Base-by-base conservation (phyloP, 2,888 invertebrate genomes). In the Polietes domitor region DNA sequence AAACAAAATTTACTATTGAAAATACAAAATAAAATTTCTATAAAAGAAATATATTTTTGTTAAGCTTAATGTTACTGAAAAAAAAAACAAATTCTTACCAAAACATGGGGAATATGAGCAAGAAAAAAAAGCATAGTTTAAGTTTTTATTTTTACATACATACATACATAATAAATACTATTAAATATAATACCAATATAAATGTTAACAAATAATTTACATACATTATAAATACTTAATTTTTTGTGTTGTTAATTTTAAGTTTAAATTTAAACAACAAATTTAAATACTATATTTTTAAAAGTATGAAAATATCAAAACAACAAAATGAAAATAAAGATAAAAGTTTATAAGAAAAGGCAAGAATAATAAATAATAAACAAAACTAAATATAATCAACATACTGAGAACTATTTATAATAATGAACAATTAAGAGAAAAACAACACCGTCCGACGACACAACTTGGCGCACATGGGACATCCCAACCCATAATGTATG, bases 161-260 rank as follows among this genome's bases (percentile, higher is more conserved):
- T 28, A 15, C 55, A 53, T 53, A 72, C 32, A 47, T 32, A 63
- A 50, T 55, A 0, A 68, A 68, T 50, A 61, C 41, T 53, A 58
- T 70, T 43, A 70, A 74, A 58, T 47, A 37, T 6, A 72, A 43
- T 47, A 43, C 21, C 50, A 72, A 41, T 55, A 32, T 55, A 28
- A 55, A 72, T 53, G 55, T 72, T 55, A 55, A 72, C 37, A 72
- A 37, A 72, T 72, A 53, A 72, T 72, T 72, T 72, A 26, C 19
- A 72, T 68, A 83, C 58, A 80, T 19, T 41, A n/a, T n/a, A n/a
- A n/a, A 77, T 65, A 86, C 85, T 86, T 86, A 86, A 86, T 85
- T 85, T 85, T 85, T 85, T 86, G 80, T 86, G 82, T 81, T 90
- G 77, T 79, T 89, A 88, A 86, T 87, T 87, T 82, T 86, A 88